These are phyloP conservation scores for Acromyrmex heyeri DNA, from an alignment of 1,140 invertebrate species.

Conservation along the genomic window DNA sequence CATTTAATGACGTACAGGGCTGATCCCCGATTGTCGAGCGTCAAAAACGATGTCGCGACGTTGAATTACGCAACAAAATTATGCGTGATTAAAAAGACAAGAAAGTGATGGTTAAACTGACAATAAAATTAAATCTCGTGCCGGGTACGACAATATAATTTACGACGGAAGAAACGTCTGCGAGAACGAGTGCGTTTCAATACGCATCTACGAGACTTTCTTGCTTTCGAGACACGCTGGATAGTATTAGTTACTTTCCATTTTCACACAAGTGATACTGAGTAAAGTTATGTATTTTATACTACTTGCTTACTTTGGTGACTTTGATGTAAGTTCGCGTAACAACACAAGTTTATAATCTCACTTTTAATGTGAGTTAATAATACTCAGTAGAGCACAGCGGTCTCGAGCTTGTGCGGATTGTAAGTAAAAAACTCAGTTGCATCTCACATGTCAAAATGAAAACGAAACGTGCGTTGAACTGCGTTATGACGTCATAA, in stretches of 20 bases:
- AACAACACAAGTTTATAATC: too few species aligned
- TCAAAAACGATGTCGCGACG: constrained; percentile 13
- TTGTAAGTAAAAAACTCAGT: too few species aligned
- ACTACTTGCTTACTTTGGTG: too few species aligned
- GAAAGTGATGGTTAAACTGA: background rate
- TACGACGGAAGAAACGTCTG: constrained; percentile 18
- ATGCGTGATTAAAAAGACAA: constrained; percentile 6
- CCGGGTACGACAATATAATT: background rate
- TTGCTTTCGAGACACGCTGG: background rate
- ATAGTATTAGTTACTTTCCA: too few species aligned
- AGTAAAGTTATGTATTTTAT: background rate
- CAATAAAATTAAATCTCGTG: background rate
- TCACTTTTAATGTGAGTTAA: too few species aligned
- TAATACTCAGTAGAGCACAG: too few species aligned
- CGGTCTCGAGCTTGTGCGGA: too few species aligned
- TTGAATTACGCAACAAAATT: background rate
- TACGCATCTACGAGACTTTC: background rate
- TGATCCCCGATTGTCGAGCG: constrained; percentile 30
- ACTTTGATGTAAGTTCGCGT: too few species aligned
- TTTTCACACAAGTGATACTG: too few species aligned
- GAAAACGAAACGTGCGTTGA: too few species aligned
- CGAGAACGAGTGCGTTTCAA: background rate
- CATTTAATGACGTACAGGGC: constrained; percentile 60
- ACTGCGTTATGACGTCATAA: too few species aligned
- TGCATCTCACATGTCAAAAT: too few species aligned